Conservation (phyloP, 1,140 invertebrate genomes). For the Micrasema minimum region DNA sequence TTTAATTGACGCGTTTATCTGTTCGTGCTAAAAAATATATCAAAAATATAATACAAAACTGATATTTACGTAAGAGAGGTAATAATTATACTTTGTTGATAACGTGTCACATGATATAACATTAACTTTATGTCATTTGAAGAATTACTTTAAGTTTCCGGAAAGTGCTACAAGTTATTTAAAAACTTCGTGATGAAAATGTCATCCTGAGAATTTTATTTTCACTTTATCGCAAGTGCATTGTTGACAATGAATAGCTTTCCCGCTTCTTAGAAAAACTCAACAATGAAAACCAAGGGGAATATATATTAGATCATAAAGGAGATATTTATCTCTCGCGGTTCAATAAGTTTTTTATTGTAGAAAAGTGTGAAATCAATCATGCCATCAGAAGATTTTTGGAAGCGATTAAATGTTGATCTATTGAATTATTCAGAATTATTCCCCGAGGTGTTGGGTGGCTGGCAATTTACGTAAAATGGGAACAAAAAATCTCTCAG, state of each 20-base stretch:
- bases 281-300: background rate
- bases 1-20: too few species aligned
- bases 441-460: background rate
- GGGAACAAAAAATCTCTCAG: too few species aligned
- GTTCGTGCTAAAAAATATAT: too few species aligned
- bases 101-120: too few species aligned
- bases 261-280: slow-evolving; percentile 9
- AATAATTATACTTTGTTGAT: too few species aligned
- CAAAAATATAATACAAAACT: too few species aligned
- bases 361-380: slow-evolving; percentile 18
- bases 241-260: slow-evolving; percentile 17
- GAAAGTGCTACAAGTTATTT: background rate
- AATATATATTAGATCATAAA: slow-evolving; percentile 27
- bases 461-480: background rate
- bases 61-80: too few species aligned
- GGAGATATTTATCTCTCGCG: slow-evolving; percentile 24
- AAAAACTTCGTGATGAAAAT: background rate
- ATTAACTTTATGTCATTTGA: too few species aligned
- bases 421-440: slow-evolving; percentile 26
- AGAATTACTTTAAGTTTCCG: too few species aligned
- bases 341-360: slow-evolving; percentile 22
- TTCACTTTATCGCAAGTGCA: slow-evolving; percentile 11
- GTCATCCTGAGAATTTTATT: slow-evolving; percentile 6
- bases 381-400: background rate
- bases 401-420: slow-evolving; percentile 18